Evolutionary conservation across 2,888 invertebrate species (phyloP).

Genomic region (Nymphalis polychloros): DNA sequence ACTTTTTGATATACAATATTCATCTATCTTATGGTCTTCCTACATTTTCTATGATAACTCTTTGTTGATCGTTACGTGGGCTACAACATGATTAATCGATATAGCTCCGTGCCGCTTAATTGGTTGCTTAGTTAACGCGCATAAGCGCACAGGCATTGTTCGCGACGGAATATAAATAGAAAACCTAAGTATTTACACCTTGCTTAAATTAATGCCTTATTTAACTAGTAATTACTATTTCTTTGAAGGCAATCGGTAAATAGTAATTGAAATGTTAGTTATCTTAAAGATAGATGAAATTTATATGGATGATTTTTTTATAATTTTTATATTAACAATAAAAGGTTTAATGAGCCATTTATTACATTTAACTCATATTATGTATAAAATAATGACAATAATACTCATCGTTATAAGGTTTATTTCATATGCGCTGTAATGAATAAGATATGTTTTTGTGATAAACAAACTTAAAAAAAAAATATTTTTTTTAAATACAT

Average conservation of each 20-base stretch:
- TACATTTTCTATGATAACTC: slow-evolving; percentile 57
- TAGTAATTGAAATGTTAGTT: background rate
- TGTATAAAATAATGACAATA: too few species aligned
- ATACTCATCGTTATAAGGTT: too few species aligned
- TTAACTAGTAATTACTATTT: slow-evolving; percentile 14
- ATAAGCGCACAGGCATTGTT: slow-evolving; percentile 39
- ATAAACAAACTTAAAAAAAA: background rate
- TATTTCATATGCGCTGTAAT: background rate
- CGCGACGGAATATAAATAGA: slow-evolving; percentile 32
- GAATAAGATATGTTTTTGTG: background rate
- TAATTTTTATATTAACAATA: too few species aligned
- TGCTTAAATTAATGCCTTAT: slow-evolving; percentile 23
- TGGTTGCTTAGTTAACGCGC: slow-evolving; percentile 63
- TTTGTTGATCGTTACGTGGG: slow-evolving; percentile 72
- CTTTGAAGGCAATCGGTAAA: slow-evolving; percentile 6
- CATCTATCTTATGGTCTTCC: slow-evolving; percentile 43
- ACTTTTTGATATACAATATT: too few species aligned
- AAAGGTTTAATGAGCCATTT: too few species aligned
- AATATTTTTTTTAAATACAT: too few species aligned
- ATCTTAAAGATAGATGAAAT: background rate
- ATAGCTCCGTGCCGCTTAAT: slow-evolving; percentile 67
- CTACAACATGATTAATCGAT: slow-evolving; percentile 69
- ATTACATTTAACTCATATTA: too few species aligned
- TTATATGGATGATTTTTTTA: too few species aligned
- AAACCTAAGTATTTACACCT: slow-evolving; percentile 29